phyloP scores from a whole-genome alignment of 2,888 invertebrate genomes.

The Galerucella nymphaeae region DNA sequence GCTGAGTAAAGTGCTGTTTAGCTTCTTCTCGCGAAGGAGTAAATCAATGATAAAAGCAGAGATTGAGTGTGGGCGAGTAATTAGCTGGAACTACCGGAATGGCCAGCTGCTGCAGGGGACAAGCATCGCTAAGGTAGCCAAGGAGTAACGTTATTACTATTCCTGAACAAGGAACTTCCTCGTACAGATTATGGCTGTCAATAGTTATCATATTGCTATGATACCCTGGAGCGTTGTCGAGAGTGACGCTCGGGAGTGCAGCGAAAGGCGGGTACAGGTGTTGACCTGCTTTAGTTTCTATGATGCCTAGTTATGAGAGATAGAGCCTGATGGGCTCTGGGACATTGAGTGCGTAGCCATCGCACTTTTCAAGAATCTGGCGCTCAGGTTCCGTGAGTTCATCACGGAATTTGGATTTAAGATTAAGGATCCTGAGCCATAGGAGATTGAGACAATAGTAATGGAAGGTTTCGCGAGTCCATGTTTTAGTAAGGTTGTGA shows the following conservation, averaged over 20 bases:
- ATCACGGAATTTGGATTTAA: background rate
- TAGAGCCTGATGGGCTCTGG: conserved; percentile 10
- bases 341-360: conserved; percentile 4
- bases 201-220: background rate
- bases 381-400: background rate
- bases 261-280: conserved; percentile 5
- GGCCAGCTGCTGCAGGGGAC: no score
- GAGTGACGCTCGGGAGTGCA: background rate
- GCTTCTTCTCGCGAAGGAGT: background rate
- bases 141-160: background rate
- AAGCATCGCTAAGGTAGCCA: no score
- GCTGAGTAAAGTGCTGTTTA: background rate
- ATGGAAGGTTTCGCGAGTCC: no score
- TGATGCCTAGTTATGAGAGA: background rate
- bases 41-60: background rate
- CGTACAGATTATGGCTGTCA: background rate
- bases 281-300: conserved; percentile 6
- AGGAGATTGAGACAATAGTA: no score
- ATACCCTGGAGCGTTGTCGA: conserved; percentile 2
- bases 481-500: no score
- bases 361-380: background rate
- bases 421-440: no score
- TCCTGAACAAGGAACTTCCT: background rate
- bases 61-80: background rate
- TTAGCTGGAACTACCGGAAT: background rate